phyloP scores from a whole-genome alignment of 2,113 vertebrate genomes.

The Oryzias woworae region DNA sequence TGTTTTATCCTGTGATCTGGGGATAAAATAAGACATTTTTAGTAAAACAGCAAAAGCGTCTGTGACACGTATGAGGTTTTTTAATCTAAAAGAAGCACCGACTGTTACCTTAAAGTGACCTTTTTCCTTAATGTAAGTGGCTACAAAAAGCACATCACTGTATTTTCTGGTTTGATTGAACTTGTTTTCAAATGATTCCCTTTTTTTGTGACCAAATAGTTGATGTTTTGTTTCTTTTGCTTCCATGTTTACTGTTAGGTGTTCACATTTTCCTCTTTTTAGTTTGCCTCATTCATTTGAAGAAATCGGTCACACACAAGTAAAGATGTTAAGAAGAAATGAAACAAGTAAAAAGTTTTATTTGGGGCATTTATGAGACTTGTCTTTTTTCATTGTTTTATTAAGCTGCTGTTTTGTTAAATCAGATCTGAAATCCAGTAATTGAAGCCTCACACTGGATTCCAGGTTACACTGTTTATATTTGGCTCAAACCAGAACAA shows the following conservation, averaged over 20 bases:
- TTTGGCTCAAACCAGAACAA: too few relatives aligned
- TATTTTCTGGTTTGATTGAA: conserved; percentile 16
- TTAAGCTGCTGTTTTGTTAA: too few relatives aligned
- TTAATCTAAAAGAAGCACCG: conserved; percentile 4
- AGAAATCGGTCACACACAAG: neutral
- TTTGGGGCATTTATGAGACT: too few relatives aligned
- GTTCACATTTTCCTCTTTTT: neutral
- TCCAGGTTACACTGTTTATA: too few relatives aligned
- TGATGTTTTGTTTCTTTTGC: conserved; percentile 24
- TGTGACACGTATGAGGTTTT: neutral
- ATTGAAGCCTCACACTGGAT: too few relatives aligned
- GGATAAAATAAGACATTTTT: conserved; percentile 1
- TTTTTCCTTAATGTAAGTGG: neutral
- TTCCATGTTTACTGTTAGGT: conserved; percentile 5
- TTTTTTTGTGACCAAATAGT: conserved; percentile 61
- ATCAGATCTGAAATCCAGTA: too few relatives aligned
- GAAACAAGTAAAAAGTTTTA: neutral
- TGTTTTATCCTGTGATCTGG: neutral
- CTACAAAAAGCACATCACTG: conserved; percentile 19
- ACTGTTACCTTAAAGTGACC: conserved; percentile 18
- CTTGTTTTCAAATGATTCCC: conserved; percentile 20
- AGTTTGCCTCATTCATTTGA: too few relatives aligned
- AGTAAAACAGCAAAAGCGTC: neutral
- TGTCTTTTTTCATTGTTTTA: too few relatives aligned
- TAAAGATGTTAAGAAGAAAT: neutral